Percentiles rank a stretch among this genome's conserved stretches.
phyloP scores from a whole-genome alignment of 2,888 invertebrate genomes.

The Netelia fuscicornis region DNA sequence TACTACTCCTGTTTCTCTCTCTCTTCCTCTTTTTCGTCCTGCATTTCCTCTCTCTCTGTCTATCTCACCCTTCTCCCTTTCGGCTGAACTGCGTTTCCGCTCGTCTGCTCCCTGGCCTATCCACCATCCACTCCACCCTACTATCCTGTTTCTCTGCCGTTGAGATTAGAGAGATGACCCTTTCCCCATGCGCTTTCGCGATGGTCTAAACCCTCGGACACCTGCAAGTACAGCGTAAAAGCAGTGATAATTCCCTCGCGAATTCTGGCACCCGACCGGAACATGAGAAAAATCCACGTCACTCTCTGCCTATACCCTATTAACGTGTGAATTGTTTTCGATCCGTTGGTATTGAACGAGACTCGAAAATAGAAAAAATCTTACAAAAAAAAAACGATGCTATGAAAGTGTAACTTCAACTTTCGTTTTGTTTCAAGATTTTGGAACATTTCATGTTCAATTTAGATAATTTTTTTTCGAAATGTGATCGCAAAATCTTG shows the following conservation, averaged over 20 bases:
- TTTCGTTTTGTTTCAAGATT: no score
- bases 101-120: constrained; percentile 46
- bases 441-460: no score
- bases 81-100: constrained; percentile 32
- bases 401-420: no score
- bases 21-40: neutral
- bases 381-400: no score
- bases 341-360: neutral
- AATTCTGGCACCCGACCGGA: neutral
- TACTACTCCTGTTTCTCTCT: constrained; percentile 30
- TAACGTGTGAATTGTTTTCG: neutral
- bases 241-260: constrained; percentile 29
- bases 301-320: neutral
- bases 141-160: constrained; percentile 23
- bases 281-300: neutral
- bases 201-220: constrained; percentile 20
- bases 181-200: constrained; percentile 8
- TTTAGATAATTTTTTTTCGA: no score
- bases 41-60: neutral
- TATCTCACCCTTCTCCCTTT: neutral
- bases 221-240: constrained; percentile 13
- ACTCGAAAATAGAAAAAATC: no score
- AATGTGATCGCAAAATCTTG: no score
- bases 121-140: neutral
- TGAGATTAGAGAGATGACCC: constrained; percentile 66